Evolutionary conservation across 92 coral and sea anemone species (phyloP).

Genomic region (Parazoanthus atlanticus): DNA sequence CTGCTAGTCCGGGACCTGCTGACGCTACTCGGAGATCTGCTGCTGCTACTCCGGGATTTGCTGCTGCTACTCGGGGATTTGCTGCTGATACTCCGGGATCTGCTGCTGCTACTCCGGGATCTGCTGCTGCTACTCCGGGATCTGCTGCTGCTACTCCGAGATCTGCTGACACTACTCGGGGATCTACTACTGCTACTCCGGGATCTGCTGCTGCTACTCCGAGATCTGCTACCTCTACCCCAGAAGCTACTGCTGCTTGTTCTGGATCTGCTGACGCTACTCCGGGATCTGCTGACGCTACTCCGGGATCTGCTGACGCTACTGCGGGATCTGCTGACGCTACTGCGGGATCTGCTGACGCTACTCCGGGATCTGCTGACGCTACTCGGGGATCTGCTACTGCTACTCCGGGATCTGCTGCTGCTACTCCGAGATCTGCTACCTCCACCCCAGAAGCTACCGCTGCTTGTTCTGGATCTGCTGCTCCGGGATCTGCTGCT

Average conservation of each 20-base stretch:
- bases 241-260: neutral
- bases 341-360: neutral
- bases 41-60: neutral
- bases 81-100: slow-evolving; percentile 9
- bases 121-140: slow-evolving; percentile 1
- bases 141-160: slow-evolving; percentile 16
- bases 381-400: neutral
- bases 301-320: neutral
- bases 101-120: slow-evolving; percentile 15
- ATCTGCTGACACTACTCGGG: slow-evolving; percentile 12
- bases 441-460: neutral
- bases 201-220: neutral
- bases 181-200: neutral
- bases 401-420: neutral
- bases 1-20: neutral
- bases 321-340: neutral
- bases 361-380: slow-evolving; percentile 8
- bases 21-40: neutral
- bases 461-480: no score
- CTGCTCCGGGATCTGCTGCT: neutral
- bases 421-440: neutral
- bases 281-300: no score
- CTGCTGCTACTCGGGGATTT: slow-evolving; percentile 9
- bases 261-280: neutral
- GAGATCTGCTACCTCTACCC: neutral